Percentiles rank a stretch among this genome's conserved stretches.
Conservation (phyloP, 2,797 vertebrate genomes). For the Poliocrania exsul region DNA sequence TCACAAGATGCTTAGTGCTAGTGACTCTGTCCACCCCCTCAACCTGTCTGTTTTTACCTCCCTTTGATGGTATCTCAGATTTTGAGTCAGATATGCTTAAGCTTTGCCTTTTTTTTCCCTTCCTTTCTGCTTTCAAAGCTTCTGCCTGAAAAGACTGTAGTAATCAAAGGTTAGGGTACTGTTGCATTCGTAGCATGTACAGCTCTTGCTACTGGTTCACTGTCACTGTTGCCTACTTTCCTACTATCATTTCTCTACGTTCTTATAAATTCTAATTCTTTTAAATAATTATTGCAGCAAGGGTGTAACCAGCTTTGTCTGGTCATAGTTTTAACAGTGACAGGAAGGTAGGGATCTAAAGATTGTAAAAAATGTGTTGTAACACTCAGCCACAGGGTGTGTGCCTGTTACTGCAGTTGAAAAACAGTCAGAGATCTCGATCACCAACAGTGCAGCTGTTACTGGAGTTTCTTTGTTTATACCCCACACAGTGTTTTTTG, state of each 20-base stretch:
- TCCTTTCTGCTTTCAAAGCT: background rate
- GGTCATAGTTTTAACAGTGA: background rate
- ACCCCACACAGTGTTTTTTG: accelerated
- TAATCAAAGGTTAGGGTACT: background rate
- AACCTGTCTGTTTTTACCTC: background rate
- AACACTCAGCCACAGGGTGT: background rate
- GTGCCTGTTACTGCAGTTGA: background rate
- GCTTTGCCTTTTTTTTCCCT: background rate
- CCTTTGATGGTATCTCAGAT: background rate
- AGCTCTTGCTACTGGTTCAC: background rate
- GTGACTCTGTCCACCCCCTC: background rate
- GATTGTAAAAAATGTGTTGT: accelerated
- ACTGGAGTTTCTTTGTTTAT: background rate
- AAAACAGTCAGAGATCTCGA: background rate
- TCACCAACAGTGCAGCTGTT: background rate
- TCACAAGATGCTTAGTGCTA: background rate
- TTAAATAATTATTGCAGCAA: background rate
- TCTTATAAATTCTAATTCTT: background rate
- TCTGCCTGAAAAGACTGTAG: background rate
- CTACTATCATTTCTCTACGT: background rate
- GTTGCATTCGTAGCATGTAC: background rate
- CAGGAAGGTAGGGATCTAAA: background rate
- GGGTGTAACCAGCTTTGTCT: background rate
- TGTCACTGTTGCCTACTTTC: background rate
- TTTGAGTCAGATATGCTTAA: background rate